These are phyloP conservation scores for Harpagus bidentatus DNA, from an alignment of 2,113 vertebrate species.

Conservation along the genomic window DNA sequence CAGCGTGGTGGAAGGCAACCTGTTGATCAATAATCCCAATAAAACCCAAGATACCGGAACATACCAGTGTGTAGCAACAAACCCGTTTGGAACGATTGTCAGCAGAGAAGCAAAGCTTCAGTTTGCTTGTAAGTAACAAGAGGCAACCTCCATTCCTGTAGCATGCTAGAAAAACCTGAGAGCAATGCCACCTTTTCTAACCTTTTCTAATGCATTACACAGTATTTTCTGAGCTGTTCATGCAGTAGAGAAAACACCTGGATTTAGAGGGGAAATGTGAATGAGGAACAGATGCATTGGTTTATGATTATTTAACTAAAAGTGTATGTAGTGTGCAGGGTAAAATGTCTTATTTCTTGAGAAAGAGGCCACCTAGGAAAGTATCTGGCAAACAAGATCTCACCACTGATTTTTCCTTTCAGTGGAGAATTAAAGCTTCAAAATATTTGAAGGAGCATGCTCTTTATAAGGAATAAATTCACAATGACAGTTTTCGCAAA, in stretches of 20 bases:
- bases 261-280: neutral
- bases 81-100: slow-evolving; percentile 90
- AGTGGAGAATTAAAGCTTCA: neutral
- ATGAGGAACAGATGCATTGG: neutral
- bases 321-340: rapidly evolving
- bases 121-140: slow-evolving; percentile 91
- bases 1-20: slow-evolving; percentile 88
- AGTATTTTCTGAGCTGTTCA: neutral
- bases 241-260: neutral
- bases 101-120: slow-evolving; percentile 92
- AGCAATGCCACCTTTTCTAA: neutral
- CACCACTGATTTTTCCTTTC: neutral
- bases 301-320: neutral
- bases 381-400: neutral
- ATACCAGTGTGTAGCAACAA: slow-evolving; percentile 94
- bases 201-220: neutral
- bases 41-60: slow-evolving; percentile 88
- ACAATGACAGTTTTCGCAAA: neutral
- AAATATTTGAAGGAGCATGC: neutral
- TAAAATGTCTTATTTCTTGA: neutral
- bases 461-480: neutral
- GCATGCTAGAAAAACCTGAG: neutral
- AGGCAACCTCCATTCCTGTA: neutral
- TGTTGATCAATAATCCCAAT: slow-evolving; percentile 90
- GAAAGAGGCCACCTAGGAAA: neutral